Base-by-base conservation (phyloP, 37 sponge, comb jelly and placozoan species). In the Diacarnus erythraeanus region DNA sequence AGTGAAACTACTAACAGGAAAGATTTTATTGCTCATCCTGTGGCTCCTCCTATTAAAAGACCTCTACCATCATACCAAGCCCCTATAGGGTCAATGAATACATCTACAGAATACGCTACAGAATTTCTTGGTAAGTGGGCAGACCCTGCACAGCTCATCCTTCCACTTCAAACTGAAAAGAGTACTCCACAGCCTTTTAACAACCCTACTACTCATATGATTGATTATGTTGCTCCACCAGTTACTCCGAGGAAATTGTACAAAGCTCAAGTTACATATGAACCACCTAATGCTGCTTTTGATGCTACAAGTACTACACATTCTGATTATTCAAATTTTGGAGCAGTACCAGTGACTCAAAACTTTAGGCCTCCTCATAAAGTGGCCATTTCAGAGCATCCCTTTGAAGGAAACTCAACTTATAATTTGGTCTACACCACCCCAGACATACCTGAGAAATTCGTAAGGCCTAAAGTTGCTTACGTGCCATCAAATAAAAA, bases 211-310 rank as follows among this genome's bases (percentile, higher is more conserved):
- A 87, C 92, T 20, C 84, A 91, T 27, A 40, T 66, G 22, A 71
- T 56, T 2, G 92, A 91, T 42, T 91, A 71, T 64, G 84, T 83
- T 25, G 22, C 66, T 18, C 70, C 56, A 64, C 76, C 77, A 21
- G 17, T 79, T 38, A 74, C 82, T 3, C 77, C 60, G 12, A 72
- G 67, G 21, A 74, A 84, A 35, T 29, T 42, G 0, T 64, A 71
- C 54, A 64, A 37, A 38, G 69, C 75, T 38, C 56, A 81, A 59
- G 31, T 75, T 30, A 71, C 59, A 8, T 92, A 92, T 44, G 78
- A 57, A 25, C 83, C 92, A 38, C 88, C 92, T 31, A 83, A 43
- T 30, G 88, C 86, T 40, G 38, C 75, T 25, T 86, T 91, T 51
- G 70, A 75, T 38, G 76, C 44, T 33, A 59, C 26, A 44, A 80